Base-by-base conservation (phyloP, 2,888 invertebrate species). In the Teleiodes luculella region DNA sequence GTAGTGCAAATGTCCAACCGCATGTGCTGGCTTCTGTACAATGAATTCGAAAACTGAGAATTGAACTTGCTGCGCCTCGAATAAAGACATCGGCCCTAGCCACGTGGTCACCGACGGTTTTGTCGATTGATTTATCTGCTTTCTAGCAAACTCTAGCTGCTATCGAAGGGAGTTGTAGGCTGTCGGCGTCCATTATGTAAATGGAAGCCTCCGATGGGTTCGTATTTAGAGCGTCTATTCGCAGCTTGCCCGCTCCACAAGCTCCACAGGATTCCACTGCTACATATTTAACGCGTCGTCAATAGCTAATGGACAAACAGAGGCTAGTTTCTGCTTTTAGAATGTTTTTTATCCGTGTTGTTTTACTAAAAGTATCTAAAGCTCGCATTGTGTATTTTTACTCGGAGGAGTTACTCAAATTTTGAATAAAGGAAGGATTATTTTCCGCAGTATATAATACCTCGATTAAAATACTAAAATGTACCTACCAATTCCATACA, bases 211-310 rank as follows among this genome's bases (percentile, higher is more conserved):
- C 61, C 62, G 63, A 65, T 72, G 65, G 64, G 72, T 66, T 72
- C 76, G 71, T 76, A 83, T 86, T 85, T 84, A 85, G 78, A 72
- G 65, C 69, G 71, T 77, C 80, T 85, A 86, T 83, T 82, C 78
- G 69, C 76, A 72, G 68, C 62, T 68, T 61, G 68, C 57, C 61
- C 60, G 58, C 63, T 48, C 53, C 20, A 65, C 64, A 63, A 66
- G 58, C 63, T 48, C 53, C 20, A 65, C 64, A 63, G 66, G 64
- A 67, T 70, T 70, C 66, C 66, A 68, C 67, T 67, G 63, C 62
- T 62, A 65, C 62, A 74, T 74, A 67, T 72, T 73, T 70, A 67
- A 74, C 70, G 62, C 54, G 57, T 65, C 57, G 58, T 64, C 70
- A 72, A 74, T 70, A n/a, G n/a, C n/a, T n/a, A 67, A 55, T 56